These are phyloP conservation scores for Oriolus oriolus DNA, from an alignment of 2,113 vertebrate species.

Conservation along the genomic window DNA sequence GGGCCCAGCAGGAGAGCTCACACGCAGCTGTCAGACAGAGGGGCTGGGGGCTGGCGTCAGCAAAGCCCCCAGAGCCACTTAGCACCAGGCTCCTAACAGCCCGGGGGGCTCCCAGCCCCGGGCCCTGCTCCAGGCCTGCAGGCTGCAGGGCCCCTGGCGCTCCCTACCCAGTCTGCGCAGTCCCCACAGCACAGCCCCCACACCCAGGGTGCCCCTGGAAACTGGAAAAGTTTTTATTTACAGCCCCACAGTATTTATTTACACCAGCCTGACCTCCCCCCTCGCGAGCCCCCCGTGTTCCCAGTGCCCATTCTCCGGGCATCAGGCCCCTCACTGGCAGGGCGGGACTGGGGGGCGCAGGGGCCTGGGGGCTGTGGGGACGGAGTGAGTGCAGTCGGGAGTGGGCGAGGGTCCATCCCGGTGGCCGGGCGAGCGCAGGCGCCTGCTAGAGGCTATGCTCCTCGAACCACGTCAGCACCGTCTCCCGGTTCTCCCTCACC, in stretches of 20 bases:
- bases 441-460: accelerated
- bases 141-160: not conserved
- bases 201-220: not conserved
- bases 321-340: not conserved
- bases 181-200: not conserved
- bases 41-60: not conserved
- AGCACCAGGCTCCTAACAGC: conserved; percentile 27
- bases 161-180: not conserved
- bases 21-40: conserved; percentile 10
- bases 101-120: not conserved
- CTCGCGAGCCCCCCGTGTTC: accelerated
- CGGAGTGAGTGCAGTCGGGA: accelerated
- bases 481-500: conserved; percentile 72
- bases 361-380: accelerated
- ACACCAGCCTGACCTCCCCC: not conserved
- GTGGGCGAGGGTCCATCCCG: accelerated
- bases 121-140: not conserved
- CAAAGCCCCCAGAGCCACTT: conserved; percentile 18
- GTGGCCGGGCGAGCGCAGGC: not conserved
- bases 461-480: conserved; percentile 74
- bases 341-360: not conserved
- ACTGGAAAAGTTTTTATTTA: not conserved
- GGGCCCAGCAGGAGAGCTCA: conserved; percentile 7
- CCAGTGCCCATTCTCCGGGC: not conserved
- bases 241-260: not conserved